A percentile compares a stretch with the other conserved stretches of the same genome.
phyloP scores from a whole-genome alignment of 2,888 invertebrate genomes.

The Andrena chrysosceles region DNA sequence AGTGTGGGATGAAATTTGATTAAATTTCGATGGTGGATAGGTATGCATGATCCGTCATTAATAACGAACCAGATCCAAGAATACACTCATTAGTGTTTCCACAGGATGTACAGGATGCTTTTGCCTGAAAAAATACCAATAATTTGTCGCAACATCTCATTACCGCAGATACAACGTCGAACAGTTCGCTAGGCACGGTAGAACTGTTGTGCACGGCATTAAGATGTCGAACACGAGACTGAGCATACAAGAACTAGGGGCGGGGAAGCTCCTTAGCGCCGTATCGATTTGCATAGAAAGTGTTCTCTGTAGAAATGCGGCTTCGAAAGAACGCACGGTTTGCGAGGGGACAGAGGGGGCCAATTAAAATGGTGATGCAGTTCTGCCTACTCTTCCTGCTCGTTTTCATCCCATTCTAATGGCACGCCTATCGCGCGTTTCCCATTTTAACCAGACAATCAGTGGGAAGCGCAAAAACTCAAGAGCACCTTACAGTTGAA shows the following conservation, averaged over 20 bases:
- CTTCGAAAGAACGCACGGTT: constrained; percentile 47
- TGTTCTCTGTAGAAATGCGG: constrained; percentile 58
- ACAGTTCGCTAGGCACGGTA: constrained; percentile 17
- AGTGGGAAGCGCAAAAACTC: background rate
- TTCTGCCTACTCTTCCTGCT: constrained; percentile 30
- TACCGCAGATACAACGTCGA: constrained; percentile 24
- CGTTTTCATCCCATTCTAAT: constrained; percentile 43
- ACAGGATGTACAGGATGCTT: background rate
- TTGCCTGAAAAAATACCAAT: background rate
- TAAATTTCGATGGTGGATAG: too few relatives aligned
- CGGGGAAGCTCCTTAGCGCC: constrained; percentile 60
- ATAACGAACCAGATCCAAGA: background rate
- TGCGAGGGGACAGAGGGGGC: constrained; percentile 28
- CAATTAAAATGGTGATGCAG: constrained; percentile 69
- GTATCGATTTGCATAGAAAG: constrained; percentile 72
- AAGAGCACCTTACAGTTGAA: background rate
- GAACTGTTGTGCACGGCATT: constrained; percentile 27
- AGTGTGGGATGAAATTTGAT: too few relatives aligned
- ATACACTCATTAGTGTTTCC: background rate
- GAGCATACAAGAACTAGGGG: constrained; percentile 20
- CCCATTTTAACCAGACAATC: background rate
- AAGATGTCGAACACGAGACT: constrained; percentile 46
- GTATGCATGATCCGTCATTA: background rate
- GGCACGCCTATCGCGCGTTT: background rate
- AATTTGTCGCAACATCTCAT: constrained; percentile 19